Evolutionary conservation across 1,140 invertebrate species (phyloP), one percentile per base, ranked within the genome.

Genomic region (Grapholita molesta): DNA sequence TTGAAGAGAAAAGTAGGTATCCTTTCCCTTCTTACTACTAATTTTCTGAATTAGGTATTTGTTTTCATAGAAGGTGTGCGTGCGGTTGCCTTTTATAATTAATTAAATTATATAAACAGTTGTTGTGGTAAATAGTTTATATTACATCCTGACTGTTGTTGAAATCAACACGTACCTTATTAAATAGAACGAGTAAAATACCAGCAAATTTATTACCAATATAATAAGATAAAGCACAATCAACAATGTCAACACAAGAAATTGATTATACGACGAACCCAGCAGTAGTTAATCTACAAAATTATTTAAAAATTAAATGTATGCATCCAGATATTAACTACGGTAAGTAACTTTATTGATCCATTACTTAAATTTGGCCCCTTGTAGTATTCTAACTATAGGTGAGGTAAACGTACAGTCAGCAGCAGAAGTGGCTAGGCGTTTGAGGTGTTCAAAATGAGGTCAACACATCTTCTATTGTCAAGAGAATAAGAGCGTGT

Each of bases 281-380:
- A 79, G 95, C 95, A 75, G 94, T 97, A 68, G 93, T 93, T 33
- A 96, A 95, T 84, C 96, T 98, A 81, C 93, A 94, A 55, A 94
- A 96, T 79, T 98, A 97, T 89, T 87, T 98, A 12, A 91, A 94
- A 71, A 96, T 97, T 57, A 95, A 96, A 4, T 95, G 95, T 21
- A 96, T 97, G 5, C 97, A 98, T 73, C 97, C 97, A 0, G 92
- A 96, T 84, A 91, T 97, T 72, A 94, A 98, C 90, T 98, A 98
- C 85, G 94, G 96, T 96, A 93, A 93, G 93, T 74, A 38, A 8
- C 8, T 25, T 1, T 15, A 48, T 25, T 67, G 69, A 30, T 30
- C 3, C n/a, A 30, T 30, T 30, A 30, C 28, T 30, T 30, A 30
- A 30, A 4, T 30, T n/a, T n/a, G n/a, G n/a, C n/a, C n/a, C n/a